Conservation (phyloP, 1,140 invertebrate species). For the Ceratina japonica region DNA sequence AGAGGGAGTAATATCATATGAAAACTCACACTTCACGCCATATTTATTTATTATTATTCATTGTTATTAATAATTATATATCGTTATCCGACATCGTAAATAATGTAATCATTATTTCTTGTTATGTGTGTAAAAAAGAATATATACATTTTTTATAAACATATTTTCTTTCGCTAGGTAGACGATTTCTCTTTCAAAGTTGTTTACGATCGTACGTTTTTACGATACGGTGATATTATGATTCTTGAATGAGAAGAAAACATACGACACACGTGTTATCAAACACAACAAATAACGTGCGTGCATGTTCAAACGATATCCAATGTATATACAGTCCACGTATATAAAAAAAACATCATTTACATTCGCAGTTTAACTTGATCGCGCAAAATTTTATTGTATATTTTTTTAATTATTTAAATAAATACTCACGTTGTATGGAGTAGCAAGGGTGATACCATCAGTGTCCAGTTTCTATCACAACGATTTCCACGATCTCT, state of each 20-base stretch:
- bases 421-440: constrained; percentile 46
- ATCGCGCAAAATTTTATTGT: constrained; percentile 28
- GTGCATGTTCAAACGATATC: not conserved
- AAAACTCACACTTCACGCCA: constrained; percentile 76
- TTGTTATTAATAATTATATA: constrained; percentile 35
- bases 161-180: no score
- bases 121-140: constrained; percentile 15
- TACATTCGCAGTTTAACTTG: not conserved
- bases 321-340: not conserved
- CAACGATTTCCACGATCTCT: constrained; percentile 26
- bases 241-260: no score
- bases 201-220: no score
- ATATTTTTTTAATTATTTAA: constrained; percentile 38
- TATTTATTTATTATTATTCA: constrained; percentile 71
- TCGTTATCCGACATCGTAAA: constrained; percentile 27
- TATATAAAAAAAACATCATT: not conserved
- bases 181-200: no score
- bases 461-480: constrained; percentile 3
- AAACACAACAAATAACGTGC: no score
- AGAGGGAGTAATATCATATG: constrained; percentile 78
- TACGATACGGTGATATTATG: no score
- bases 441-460: not conserved
- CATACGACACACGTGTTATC: no score
- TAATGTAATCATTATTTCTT: constrained; percentile 22
- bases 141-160: constrained; percentile 40